Evolutionary conservation across 2,113 vertebrate genomes (phyloP), one percentile per base, ranked within the genome.

Genomic region (Agelaius phoeniceus): DNA sequence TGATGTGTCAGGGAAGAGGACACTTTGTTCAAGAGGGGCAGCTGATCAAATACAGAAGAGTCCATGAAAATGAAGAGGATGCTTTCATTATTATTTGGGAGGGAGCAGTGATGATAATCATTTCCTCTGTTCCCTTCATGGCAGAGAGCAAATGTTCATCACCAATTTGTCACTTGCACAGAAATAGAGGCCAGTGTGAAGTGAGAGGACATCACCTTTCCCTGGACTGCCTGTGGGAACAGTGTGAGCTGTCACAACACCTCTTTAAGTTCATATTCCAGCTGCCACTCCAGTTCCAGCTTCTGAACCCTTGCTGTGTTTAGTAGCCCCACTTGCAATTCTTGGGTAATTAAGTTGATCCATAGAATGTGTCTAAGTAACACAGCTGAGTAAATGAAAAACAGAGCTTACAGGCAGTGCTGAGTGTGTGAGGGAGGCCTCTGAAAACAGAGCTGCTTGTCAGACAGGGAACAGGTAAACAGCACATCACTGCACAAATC

Each of bases 11-110:
- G 31, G 49, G 68, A 84, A 86, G 52, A 74, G 66, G 16, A 57
- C 61, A 82, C 54, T 81, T 86, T 39, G 35, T 31, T 84, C 18
- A 39, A 90, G 73, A 49, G 28, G 18, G 19, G 33, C 90, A 93
- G 86, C 80, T 96, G 92, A 92, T 84, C 86, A 92, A 87, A 93
- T 26, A 90, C 22, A 61, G 67, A 73, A 69, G 12, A 74, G 52
- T 14, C n/a, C 13, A 30, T 35, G 22, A 67, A 89, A 93, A 83
- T 7, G 2, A 76, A 89, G 66, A 49, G 69, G 37, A 23, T 74
- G 9, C 13, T 87, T 89, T 55, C 17, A 15, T 62, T 69, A 51
- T 58, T 66, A 18, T 43, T 89, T 88, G 46, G 48, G 87, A 81
- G 33, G 83, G 15, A 88, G 24, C 30, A 39, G 52, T 1, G 5